Evolutionary conservation across 2,797 vertebrate species (phyloP).

Genomic region (Tragopan temminckii): DNA sequence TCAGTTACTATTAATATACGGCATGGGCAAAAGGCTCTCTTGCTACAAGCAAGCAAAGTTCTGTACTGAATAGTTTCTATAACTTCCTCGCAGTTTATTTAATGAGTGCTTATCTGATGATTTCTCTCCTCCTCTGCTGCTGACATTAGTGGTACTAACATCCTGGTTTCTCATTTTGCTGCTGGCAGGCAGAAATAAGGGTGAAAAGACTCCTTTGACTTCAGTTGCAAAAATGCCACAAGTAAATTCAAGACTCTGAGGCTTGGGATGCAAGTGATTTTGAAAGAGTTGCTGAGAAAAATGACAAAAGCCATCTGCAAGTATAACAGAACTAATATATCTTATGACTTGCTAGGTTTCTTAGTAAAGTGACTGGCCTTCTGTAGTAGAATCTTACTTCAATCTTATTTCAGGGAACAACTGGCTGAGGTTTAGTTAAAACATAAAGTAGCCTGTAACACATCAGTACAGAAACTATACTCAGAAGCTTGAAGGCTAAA

Average conservation of each 20-base stretch:
- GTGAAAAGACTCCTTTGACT: neutral
- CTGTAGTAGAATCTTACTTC: neutral
- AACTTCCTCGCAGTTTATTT: neutral
- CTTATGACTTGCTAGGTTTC: neutral
- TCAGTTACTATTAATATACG: neutral
- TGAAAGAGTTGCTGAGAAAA: neutral
- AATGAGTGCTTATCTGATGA: accelerated
- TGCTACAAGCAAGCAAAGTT: accelerated
- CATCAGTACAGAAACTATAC: accelerated
- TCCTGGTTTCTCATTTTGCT: neutral
- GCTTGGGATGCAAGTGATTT: neutral
- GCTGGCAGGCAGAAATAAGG: neutral
- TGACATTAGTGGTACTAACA: accelerated
- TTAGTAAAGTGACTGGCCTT: neutral
- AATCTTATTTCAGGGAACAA: neutral
- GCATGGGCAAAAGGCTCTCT: no score
- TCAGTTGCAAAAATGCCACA: neutral
- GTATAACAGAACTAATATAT: neutral
- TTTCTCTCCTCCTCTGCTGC: neutral
- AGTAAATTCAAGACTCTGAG: accelerated
- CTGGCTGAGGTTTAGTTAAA: neutral
- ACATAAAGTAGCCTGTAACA: neutral
- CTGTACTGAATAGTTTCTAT: accelerated
- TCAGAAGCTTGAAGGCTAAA: neutral
- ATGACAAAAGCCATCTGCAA: neutral